Conservation (phyloP, 2,888 invertebrate genomes). For the Notocelia uddmanniana region DNA sequence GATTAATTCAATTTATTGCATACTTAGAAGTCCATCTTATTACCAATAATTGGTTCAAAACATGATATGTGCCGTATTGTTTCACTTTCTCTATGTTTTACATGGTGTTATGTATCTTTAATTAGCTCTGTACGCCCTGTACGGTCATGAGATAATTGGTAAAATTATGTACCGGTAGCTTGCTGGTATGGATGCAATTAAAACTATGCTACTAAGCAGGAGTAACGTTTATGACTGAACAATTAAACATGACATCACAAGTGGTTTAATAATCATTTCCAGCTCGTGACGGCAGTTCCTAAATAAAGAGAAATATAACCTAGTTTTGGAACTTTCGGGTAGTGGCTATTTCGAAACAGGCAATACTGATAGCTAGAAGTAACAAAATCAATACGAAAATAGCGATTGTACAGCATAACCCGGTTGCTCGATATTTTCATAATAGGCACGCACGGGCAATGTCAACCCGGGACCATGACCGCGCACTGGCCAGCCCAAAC, state of each 20-base stretch:
- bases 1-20: conserved; percentile 45
- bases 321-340: not conserved
- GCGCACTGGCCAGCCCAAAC: conserved; percentile 65
- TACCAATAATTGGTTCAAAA: conserved; percentile 39
- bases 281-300: not conserved
- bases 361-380: conserved; percentile 25
- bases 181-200: conserved; percentile 19
- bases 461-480: conserved; percentile 74
- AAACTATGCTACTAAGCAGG: conserved; percentile 18
- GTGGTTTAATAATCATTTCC: not conserved
- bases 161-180: conserved; percentile 19
- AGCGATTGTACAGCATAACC: conserved; percentile 52
- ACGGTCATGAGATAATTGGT: conserved; percentile 28
- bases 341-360: not conserved
- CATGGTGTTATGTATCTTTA: conserved; percentile 18
- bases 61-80: conserved; percentile 33
- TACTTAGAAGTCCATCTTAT: conserved; percentile 24
- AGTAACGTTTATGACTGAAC: conserved; percentile 1
- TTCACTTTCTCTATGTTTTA: conserved; percentile 33
- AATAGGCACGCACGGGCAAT: conserved; percentile 66
- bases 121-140: not conserved
- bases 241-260: conserved; percentile 5
- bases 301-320: not conserved
- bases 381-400: conserved; percentile 24
- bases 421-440: conserved; percentile 52